phyloP scores from a whole-genome alignment of 1,140 invertebrate species.

The Drosophila lacertosa region DNA sequence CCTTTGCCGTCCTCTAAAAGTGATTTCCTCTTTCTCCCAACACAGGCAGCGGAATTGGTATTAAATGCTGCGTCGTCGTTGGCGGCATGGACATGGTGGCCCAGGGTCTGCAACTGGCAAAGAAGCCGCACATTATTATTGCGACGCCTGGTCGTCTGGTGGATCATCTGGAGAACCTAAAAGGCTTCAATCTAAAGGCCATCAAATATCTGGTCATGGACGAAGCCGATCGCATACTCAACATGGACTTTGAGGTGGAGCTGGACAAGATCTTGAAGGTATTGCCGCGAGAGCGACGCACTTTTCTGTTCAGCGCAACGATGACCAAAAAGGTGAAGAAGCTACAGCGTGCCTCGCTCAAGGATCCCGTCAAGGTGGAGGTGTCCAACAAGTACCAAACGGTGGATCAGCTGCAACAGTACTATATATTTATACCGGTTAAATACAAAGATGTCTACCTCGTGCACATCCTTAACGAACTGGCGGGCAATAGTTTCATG shows the following conservation, averaged over 20 bases:
- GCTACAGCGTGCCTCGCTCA: constrained; percentile 96
- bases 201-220: constrained; percentile 98
- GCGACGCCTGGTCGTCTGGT: constrained; percentile 95
- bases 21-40: background rate
- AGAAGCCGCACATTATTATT: constrained; percentile 98
- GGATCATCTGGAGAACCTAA: constrained; percentile 96
- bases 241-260: constrained; percentile 98
- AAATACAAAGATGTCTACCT: constrained; percentile 99
- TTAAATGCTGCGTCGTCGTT: constrained; percentile 97
- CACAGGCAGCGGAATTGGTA: constrained; percentile 91
- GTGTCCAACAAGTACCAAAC: constrained; percentile 99
- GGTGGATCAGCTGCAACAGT: constrained; percentile 97
- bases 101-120: constrained; percentile 94
- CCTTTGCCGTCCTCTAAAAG: background rate
- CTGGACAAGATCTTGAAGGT: constrained; percentile 97
- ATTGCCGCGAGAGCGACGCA: constrained; percentile 94
- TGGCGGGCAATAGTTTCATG: constrained; percentile 98
- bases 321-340: constrained; percentile 99
- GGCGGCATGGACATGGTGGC: constrained; percentile 99
- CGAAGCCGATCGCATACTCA: constrained; percentile 97
- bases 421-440: constrained; percentile 97
- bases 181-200: constrained; percentile 95
- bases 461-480: constrained; percentile 97
- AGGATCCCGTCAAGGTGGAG: constrained; percentile 97
- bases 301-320: constrained; percentile 97